Evolutionary conservation across 2,797 vertebrate species (phyloP), one percentile per base, ranked within the genome.

Genomic region (Halcyon leucocephala): DNA sequence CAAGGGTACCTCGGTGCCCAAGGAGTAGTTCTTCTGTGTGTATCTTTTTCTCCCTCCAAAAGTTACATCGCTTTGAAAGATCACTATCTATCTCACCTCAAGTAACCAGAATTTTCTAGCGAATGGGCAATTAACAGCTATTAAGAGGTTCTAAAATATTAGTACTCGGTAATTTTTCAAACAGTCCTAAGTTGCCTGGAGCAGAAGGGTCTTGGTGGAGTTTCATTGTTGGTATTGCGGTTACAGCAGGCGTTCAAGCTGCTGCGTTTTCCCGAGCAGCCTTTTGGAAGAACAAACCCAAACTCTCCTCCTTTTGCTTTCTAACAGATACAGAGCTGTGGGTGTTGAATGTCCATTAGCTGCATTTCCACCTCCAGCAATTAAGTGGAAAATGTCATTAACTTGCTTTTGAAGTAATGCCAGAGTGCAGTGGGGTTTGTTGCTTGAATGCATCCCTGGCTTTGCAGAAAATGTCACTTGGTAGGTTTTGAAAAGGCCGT

Each of bases 21-120:
- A 29, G 39, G 17, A 12, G 10, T 18, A 8, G 44, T 72, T 71
- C 16, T 0, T 67, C 18, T 1, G 7, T 39, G 12, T 0, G 0
- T 37, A 0, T 70, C 26, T 77, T 71, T 71, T 76, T 74, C 6
- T 60, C 44, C 48, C 44, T 35, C 37, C 37, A 37, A 37, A 81
- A 66, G 39, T 76, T 66, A 6, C 3, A 21, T 60, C 0, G 2
- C 51, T 92, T 70, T 65, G n/a, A 33, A 82, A 85, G 64, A 28
- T 89, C 16, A 35, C 14, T 52, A 15, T 79, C 49, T 91, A 9
- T 25, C 22, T 35, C 33, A 58, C 57, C 33, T 58, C 57, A 25
- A 9, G 57, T 35, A 58, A 17, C 33, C 57, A 58, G 86, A 76
- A 55, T 62, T 82, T 86, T 70, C 62, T 64, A 62, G 62, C 35